Conservation (phyloP, 1,140 invertebrate genomes). For the Plectrocnemia conspersa region DNA sequence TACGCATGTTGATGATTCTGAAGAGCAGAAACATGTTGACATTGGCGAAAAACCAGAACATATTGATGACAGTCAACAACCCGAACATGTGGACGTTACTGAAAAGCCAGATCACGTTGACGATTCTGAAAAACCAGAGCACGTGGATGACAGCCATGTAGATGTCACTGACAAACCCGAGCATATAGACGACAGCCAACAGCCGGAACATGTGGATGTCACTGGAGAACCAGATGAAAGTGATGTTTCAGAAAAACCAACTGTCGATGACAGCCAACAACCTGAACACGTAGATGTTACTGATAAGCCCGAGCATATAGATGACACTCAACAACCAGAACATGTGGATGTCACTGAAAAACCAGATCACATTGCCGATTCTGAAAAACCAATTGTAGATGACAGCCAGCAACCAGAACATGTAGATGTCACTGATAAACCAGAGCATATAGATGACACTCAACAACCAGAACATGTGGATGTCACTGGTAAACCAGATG, state of each 20-base stretch:
- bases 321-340: conserved; percentile 26
- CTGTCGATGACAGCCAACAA: too few species aligned
- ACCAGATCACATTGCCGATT: conserved; percentile 8
- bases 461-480: background rate
- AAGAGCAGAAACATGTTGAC: too few species aligned
- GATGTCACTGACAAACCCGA: background rate
- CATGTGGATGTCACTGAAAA: conserved; percentile 16
- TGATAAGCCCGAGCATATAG: conserved; percentile 10
- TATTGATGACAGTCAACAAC: background rate
- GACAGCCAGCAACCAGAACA: conserved; percentile 5
- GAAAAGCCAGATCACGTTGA: background rate
- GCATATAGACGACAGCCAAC: too few species aligned
- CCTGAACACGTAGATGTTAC: conserved; percentile 5
- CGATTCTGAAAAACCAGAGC: background rate
- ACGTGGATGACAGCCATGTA: background rate
- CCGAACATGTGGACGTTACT: background rate
- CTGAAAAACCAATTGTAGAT: conserved; percentile 14
- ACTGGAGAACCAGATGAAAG: background rate
- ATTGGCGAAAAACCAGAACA: background rate
- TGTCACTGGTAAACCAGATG: background rate
- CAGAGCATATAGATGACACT: conserved; percentile 3
- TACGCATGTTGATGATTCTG: too few species aligned
- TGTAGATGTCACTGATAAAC: conserved; percentile 3
- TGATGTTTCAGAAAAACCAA: too few species aligned
- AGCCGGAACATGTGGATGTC: conserved; percentile 14